Conservation (phyloP, 1,140 invertebrate genomes). For the Alviniconcha marisindica region DNA sequence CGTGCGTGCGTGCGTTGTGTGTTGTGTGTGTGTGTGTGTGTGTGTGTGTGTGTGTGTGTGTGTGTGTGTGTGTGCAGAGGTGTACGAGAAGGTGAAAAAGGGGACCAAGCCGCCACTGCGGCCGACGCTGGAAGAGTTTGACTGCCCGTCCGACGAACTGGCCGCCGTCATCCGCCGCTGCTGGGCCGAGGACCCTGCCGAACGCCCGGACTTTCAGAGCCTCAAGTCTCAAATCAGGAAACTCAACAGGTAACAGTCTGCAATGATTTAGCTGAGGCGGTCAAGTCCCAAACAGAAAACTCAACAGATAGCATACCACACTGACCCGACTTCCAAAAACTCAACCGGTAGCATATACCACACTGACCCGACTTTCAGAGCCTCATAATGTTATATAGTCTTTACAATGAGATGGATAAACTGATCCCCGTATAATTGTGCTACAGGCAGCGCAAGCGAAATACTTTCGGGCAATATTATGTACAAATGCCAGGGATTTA, state of each 20-base stretch:
- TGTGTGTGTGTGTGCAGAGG: slow-evolving; percentile 57
- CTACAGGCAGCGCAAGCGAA: no score
- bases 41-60: neutral
- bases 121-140: slow-evolving; percentile 81
- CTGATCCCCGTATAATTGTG: no score
- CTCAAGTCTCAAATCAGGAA: slow-evolving; percentile 86
- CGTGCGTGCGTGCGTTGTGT: neutral
- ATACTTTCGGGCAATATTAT: no score
- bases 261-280: neutral
- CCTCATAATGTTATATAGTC: no score
- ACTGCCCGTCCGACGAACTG: slow-evolving; percentile 84
- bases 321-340: no score
- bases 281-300: slow-evolving; percentile 4
- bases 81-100: slow-evolving; percentile 69
- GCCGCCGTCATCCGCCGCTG: slow-evolving; percentile 90
- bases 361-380: no score
- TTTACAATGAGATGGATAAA: no score
- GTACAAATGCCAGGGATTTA: no score
- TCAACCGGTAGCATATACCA: neutral
- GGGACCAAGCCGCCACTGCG: slow-evolving; percentile 82
- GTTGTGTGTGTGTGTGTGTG: neutral
- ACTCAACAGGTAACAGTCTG: slow-evolving; percentile 69
- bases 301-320: slow-evolving; percentile 17
- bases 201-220: slow-evolving; percentile 90
- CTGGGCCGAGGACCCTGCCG: slow-evolving; percentile 92